phyloP scores from a whole-genome alignment of 2,888 invertebrate genomes.

The Herminia tarsipennalis region DNA sequence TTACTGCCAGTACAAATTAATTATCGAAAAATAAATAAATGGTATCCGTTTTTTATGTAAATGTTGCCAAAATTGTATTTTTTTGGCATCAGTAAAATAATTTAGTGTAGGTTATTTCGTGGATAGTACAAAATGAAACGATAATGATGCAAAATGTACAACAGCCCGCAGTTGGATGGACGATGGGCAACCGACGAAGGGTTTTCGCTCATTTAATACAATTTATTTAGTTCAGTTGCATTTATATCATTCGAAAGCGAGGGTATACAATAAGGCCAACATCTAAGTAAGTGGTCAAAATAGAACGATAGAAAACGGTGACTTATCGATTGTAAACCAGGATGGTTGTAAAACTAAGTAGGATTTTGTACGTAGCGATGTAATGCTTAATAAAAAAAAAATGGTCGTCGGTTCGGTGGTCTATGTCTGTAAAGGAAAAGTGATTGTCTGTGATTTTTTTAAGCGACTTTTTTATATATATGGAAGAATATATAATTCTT shows the following conservation, averaged over 20 bases:
- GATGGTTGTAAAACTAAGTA: conserved; percentile 85
- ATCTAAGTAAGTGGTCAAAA: conserved; percentile 59
- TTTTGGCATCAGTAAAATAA: conserved; percentile 74
- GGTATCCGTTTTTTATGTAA: conserved; percentile 72
- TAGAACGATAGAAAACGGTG: conserved; percentile 56
- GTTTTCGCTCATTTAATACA: conserved; percentile 32
- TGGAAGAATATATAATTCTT: conserved; percentile 81
- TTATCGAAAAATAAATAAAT: conserved; percentile 55
- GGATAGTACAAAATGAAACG: conserved; percentile 70
- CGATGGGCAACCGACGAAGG: conserved; percentile 32
- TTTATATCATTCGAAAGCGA: conserved; percentile 54
- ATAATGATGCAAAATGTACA: conserved; percentile 46
- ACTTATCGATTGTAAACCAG: conserved; percentile 74
- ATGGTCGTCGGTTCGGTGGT: conserved; percentile 80
- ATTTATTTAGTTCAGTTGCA: conserved; percentile 39
- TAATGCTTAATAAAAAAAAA: conserved; percentile 81
- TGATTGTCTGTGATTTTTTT: conserved; percentile 87
- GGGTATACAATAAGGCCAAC: conserved; percentile 62
- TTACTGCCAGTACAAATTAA: conserved; percentile 85
- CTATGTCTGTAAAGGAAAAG: conserved; percentile 84
- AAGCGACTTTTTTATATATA: conserved; percentile 86
- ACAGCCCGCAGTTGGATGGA: conserved; percentile 54
- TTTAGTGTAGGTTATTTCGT: conserved; percentile 73
- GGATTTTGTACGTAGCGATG: conserved; percentile 83
- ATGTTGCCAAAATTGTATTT: conserved; percentile 82